A percentile compares a stretch with the other conserved stretches of the same genome.
phyloP scores from a whole-genome alignment of 64 coral and sea anemone species.

The Dendronephthya gigantea region DNA sequence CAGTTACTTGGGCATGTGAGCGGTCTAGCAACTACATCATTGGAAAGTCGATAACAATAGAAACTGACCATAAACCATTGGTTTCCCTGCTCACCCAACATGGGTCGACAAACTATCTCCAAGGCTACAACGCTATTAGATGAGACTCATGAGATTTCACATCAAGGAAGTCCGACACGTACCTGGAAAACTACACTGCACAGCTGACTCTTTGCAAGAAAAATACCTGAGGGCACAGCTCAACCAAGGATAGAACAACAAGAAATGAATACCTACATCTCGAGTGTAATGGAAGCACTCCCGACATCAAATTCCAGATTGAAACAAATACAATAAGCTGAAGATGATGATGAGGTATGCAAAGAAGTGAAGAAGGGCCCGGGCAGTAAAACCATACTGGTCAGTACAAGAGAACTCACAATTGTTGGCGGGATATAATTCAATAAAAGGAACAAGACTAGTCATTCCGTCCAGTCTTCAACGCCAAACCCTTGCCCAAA shows the following conservation, averaged over 20 bases:
- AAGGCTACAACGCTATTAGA: conserved; percentile 13
- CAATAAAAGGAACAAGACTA: too few relatives aligned
- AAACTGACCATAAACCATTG: conserved; percentile 41
- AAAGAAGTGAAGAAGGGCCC: conserved; percentile 5
- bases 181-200: conserved; percentile 25
- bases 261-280: too few relatives aligned
- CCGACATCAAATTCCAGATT: not conserved
- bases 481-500: conserved; percentile 29
- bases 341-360: conserved; percentile 4
- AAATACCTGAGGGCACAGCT: not conserved
- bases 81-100: not conserved
- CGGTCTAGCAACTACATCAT: too few relatives aligned
- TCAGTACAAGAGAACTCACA: too few relatives aligned
- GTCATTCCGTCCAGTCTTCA: conserved; percentile 35
- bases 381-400: conserved; percentile 25
- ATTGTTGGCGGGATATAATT: too few relatives aligned
- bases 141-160: conserved; percentile 45
- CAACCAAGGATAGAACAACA: too few relatives aligned
- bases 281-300: too few relatives aligned
- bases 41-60: too few relatives aligned
- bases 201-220: conserved; percentile 27
- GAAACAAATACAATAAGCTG: conserved; percentile 19
- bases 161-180: conserved; percentile 6
- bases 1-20: too few relatives aligned
- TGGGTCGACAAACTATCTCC: too few relatives aligned